Percentiles rank a stretch among this genome's conserved stretches.
Conservation (phyloP, 2,113 vertebrate species). For the Hippocampus comes region DNA sequence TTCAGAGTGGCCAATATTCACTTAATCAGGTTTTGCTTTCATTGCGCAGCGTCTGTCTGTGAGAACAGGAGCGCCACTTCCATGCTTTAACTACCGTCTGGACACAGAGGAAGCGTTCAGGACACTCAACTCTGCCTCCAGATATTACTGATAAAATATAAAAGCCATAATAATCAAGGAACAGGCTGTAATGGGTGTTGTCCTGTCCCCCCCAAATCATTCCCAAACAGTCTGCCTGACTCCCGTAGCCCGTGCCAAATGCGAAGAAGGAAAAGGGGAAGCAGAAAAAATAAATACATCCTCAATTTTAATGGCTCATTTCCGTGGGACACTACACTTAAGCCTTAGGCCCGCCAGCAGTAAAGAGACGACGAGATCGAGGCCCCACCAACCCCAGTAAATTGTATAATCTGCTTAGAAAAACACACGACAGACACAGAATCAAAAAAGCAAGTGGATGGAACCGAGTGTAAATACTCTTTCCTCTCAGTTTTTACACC, state of each 20-base stretch:
- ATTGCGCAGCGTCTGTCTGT: constrained; percentile 3
- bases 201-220: constrained; percentile 42
- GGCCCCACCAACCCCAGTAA: constrained; percentile 22
- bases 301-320: constrained; percentile 64
- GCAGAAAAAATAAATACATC: constrained; percentile 70
- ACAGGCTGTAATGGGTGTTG: constrained; percentile 21
- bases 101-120: constrained; percentile 50
- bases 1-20: background rate
- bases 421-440: constrained; percentile 6
- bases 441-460: background rate
- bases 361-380: constrained; percentile 28
- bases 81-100: constrained; percentile 31
- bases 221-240: constrained; percentile 55
- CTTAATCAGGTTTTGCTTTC: background rate
- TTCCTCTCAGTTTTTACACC: too few species aligned
- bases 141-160: constrained; percentile 62
- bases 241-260: constrained; percentile 39
- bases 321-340: constrained; percentile 65
- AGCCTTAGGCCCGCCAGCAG: constrained; percentile 51
- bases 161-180: constrained; percentile 51
- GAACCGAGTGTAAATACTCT: background rate
- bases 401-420: constrained; percentile 5
- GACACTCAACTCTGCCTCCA: constrained; percentile 33
- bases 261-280: constrained; percentile 45
- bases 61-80: constrained; percentile 29